Evolutionary conservation across 2,888 invertebrate species (phyloP).

Genomic region (Chrysolina haemoptera): DNA sequence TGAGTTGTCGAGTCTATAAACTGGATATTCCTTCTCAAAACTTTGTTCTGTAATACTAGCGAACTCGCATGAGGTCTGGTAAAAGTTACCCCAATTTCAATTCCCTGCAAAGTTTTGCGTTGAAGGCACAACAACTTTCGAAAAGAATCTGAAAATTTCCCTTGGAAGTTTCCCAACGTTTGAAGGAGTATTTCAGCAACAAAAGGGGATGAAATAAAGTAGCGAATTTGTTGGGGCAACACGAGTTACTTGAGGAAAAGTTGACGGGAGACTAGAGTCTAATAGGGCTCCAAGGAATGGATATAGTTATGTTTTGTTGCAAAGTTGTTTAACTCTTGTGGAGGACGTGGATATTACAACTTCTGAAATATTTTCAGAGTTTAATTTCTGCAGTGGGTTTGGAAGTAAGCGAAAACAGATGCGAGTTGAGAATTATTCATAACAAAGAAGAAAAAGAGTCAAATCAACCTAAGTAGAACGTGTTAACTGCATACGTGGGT

Average conservation of each 20-base stretch:
- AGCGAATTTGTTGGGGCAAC: conserved; percentile 16
- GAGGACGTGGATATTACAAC: neutral
- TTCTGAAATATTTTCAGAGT: neutral
- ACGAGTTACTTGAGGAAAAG: conserved; percentile 7
- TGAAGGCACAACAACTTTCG: conserved; percentile 25
- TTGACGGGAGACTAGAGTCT: neutral
- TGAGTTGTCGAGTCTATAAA: neutral
- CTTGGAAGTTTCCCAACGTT: neutral
- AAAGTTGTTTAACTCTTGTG: neutral
- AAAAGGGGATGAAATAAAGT: conserved; percentile 15
- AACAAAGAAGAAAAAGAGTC: too few relatives aligned
- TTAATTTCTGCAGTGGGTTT: neutral
- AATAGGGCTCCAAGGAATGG: conserved; percentile 14
- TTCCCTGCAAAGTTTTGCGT: conserved; percentile 27
- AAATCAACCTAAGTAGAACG: too few relatives aligned
- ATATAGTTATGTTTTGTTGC: conserved; percentile 3
- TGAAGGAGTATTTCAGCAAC: conserved; percentile 3
- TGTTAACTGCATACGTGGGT: too few relatives aligned
- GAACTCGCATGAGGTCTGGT: neutral
- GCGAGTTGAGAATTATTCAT: too few relatives aligned
- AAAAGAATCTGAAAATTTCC: conserved; percentile 25
- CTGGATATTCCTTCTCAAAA: conserved; percentile 10
- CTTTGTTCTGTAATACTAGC: neutral
- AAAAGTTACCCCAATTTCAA: conserved; percentile 23
- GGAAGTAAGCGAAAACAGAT: too few relatives aligned